Conservation (phyloP, 2,888 invertebrate species). For the Argyresthia goedartella region DNA sequence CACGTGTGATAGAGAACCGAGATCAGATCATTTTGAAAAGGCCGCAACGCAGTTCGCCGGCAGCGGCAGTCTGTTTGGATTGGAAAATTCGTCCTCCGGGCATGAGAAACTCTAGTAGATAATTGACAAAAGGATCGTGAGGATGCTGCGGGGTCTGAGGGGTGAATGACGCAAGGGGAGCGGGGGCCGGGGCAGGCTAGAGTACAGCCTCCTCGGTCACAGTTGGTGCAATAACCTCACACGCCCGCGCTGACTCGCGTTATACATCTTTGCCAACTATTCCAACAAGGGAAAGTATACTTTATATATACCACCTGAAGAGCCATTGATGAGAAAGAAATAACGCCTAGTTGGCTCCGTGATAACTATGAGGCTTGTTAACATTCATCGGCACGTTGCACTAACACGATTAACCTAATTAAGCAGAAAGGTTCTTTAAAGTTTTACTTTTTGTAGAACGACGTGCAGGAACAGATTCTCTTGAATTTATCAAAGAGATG, state of each 20-base stretch:
- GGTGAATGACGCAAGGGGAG: conserved; percentile 23
- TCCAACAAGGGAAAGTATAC: too few species aligned
- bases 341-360: not conserved
- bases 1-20: too few species aligned
- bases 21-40: not conserved
- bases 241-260: conserved; percentile 25
- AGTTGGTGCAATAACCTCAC: conserved; percentile 53
- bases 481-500: too few species aligned
- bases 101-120: too few species aligned
- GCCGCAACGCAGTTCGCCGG: not conserved
- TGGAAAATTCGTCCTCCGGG: too few species aligned
- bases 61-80: not conserved
- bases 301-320: too few species aligned
- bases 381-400: conserved; percentile 2
- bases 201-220: conserved; percentile 42
- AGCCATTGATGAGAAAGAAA: too few species aligned
- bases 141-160: conserved; percentile 18
- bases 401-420: conserved; percentile 4
- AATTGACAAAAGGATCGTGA: conserved; percentile 14
- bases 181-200: conserved; percentile 26
- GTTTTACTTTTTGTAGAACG: not conserved
- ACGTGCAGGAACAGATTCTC: too few species aligned
- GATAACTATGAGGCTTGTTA: conserved; percentile 1
- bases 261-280: too few species aligned
- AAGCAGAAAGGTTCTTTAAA: not conserved